Percentiles rank a stretch among this genome's conserved stretches.
Evolutionary conservation across 2,888 invertebrate genomes (phyloP).

Genomic region (Polyploca ridens): DNA sequence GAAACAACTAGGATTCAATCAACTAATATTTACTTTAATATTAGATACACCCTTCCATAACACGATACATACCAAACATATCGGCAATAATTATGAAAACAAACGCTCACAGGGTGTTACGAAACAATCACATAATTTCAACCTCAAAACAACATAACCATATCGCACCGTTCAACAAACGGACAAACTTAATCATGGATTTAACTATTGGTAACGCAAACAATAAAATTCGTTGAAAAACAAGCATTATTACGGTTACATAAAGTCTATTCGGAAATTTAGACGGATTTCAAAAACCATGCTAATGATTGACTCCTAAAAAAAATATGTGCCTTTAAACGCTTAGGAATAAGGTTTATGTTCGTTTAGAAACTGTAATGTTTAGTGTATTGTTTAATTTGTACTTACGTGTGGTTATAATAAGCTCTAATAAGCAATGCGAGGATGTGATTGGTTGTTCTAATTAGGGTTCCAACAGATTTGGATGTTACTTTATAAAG

Average conservation of each 20-base stretch:
- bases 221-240: conserved; percentile 27
- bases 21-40: conserved; percentile 1
- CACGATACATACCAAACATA: conserved; percentile 37
- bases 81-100: conserved; percentile 36
- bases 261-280: conserved; percentile 29
- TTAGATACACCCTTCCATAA: conserved; percentile 13
- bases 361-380: conserved; percentile 23
- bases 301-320: background rate
- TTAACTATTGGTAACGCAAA: conserved; percentile 50
- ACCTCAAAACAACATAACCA: conserved; percentile 44
- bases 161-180: conserved; percentile 27
- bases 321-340: background rate
- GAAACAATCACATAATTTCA: conserved; percentile 43
- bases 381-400: conserved; percentile 30
- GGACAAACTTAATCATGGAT: conserved; percentile 56
- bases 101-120: conserved; percentile 31
- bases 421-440: conserved; percentile 54
- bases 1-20: background rate
- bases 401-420: conserved; percentile 50
- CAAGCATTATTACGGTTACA: conserved; percentile 25
- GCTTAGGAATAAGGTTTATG: conserved; percentile 18
- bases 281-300: conserved; percentile 26
- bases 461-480: conserved; percentile 44
- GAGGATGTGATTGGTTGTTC: conserved; percentile 54
- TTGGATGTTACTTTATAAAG: conserved; percentile 21